phyloP scores from a whole-genome alignment of 2,113 vertebrate species.

The Pardalotus punctatus region DNA sequence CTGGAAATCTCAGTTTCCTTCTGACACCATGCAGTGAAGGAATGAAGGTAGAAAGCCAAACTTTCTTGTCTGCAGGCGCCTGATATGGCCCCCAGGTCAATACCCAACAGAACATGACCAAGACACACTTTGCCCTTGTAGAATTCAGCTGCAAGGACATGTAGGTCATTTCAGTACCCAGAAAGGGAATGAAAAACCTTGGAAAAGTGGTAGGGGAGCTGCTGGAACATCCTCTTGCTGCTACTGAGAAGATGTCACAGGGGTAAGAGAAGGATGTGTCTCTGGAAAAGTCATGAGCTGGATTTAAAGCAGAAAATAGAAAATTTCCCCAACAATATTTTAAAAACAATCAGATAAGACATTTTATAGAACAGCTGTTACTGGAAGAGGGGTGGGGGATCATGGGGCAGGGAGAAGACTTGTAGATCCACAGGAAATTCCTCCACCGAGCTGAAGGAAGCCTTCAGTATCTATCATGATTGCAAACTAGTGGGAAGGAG shows the following conservation, averaged over 20 bases:
- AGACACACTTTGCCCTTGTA: fast-evolving
- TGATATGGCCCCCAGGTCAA: not conserved
- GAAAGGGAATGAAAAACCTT: not conserved
- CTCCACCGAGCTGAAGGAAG: not conserved
- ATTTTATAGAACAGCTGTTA: not conserved
- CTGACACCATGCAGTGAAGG: not conserved
- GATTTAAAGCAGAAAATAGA: not conserved
- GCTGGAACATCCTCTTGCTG: not conserved
- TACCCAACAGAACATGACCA: not conserved
- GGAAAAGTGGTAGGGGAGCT: not conserved
- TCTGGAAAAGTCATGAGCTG: not conserved
- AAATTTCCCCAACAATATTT: not conserved
- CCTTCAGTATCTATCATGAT: not conserved
- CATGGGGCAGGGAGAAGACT: not conserved
- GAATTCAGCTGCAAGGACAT: not conserved
- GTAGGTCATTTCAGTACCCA: fast-evolving
- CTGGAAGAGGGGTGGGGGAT: not conserved
- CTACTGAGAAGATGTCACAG: not conserved
- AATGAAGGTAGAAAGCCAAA: not conserved
- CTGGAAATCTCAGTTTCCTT: not conserved
- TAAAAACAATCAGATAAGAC: not conserved
- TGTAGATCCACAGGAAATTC: not conserved
- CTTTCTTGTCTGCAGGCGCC: not conserved
- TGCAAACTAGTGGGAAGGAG: not conserved
- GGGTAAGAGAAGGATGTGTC: not conserved